These are phyloP conservation scores for Craterocephalus amniculus DNA, from an alignment of 2,797 vertebrate genomes.

Conservation along the genomic window DNA sequence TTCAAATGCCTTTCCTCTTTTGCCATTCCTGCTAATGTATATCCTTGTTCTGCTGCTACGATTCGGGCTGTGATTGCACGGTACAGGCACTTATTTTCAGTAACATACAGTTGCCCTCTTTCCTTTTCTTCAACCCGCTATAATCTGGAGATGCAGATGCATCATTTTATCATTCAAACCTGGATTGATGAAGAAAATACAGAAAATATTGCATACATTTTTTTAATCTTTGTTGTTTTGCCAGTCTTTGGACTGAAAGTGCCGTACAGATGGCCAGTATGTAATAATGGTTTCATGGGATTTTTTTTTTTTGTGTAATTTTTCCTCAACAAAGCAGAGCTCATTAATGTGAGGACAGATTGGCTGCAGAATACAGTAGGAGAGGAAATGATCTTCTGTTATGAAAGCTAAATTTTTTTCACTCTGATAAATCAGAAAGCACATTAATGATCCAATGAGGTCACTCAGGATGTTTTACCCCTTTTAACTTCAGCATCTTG, in stretches of 20 bases:
- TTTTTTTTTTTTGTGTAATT: neutral
- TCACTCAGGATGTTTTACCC: conserved; percentile 11
- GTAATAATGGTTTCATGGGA: neutral
- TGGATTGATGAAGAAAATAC: no score
- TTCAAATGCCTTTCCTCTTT: no score
- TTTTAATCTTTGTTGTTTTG: no score
- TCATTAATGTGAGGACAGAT: neutral
- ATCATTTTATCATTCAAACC: no score
- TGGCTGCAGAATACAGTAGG: neutral
- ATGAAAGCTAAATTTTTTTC: conserved; percentile 15
- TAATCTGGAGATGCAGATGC: neutral
- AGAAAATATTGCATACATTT: no score
- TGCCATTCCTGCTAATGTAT: no score
- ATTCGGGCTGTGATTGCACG: no score
- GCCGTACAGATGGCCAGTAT: neutral
- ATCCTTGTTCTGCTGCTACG: no score
- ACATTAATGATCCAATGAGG: neutral
- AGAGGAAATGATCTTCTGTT: conserved; percentile 11
- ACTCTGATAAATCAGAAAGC: conserved; percentile 24
- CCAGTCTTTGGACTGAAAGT: neutral
- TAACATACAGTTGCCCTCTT: neutral
- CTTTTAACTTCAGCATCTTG: conserved; percentile 15
- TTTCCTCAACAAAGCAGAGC: neutral
- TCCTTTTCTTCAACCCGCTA: neutral
- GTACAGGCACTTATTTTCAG: no score